These are phyloP conservation scores for Rhinogobio ventralis DNA, from an alignment of 2,797 vertebrate species.

Conservation along the genomic window DNA sequence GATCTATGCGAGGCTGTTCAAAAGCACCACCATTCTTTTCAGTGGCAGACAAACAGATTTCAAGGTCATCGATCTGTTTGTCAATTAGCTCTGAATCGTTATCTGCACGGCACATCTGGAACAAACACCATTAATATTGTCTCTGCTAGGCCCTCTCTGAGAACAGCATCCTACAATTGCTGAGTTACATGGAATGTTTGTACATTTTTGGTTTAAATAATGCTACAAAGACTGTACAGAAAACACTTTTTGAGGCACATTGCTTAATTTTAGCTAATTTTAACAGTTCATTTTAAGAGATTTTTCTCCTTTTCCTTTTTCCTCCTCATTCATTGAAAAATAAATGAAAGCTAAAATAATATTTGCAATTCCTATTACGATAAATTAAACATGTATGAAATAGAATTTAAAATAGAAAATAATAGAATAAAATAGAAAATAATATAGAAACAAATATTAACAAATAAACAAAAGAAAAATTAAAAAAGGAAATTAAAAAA, in stretches of 20 bases:
- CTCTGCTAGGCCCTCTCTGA: neutral
- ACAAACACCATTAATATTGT: neutral
- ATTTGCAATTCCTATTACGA: neutral
- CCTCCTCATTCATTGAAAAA: too few species aligned
- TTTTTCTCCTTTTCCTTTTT: too few species aligned
- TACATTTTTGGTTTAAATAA: neutral
- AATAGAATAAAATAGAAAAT: neutral
- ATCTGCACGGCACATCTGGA: slow-evolving; percentile 11
- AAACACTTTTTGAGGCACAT: neutral
- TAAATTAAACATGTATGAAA: neutral
- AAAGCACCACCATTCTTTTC: neutral
- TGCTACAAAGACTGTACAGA: neutral
- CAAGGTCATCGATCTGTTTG: slow-evolving; percentile 18
- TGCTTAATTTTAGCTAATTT: neutral
- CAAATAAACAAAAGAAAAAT: too few species aligned
- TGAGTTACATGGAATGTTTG: neutral
- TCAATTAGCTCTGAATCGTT: neutral
- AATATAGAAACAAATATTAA: neutral
- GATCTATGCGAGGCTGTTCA: neutral
- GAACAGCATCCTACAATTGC: neutral
- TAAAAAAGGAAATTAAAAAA: too few species aligned
- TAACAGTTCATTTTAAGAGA: neutral
- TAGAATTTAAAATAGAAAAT: neutral
- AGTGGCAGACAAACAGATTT: slow-evolving; percentile 4
- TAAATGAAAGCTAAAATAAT: neutral